phyloP scores from a whole-genome alignment of 2,113 vertebrate species.

The Hiodon tergisus region DNA sequence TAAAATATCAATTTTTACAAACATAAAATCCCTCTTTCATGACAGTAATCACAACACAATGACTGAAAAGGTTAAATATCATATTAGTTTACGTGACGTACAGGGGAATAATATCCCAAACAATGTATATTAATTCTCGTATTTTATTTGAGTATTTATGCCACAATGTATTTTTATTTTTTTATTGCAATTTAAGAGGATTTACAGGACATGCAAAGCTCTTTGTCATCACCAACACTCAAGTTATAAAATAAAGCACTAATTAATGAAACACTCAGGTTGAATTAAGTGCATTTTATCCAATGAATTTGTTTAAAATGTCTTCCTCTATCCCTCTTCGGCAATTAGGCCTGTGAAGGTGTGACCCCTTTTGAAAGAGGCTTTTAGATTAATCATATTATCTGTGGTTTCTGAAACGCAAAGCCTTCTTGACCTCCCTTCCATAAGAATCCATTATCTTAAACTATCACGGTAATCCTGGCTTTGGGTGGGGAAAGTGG shows the following conservation, averaged over 20 bases:
- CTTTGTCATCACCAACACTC: conserved; percentile 48
- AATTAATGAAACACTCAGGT: conserved; percentile 47
- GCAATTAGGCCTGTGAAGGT: conserved; percentile 93
- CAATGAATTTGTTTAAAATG: conserved; percentile 54
- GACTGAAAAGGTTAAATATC: neutral
- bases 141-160: conserved; percentile 31
- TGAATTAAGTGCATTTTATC: conserved; percentile 43
- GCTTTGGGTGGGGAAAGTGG: conserved; percentile 76
- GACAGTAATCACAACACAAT: too few relatives aligned
- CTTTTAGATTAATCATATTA: conserved; percentile 99
- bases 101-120: neutral
- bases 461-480: conserved; percentile 97
- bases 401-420: conserved; percentile 97
- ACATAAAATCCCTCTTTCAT: neutral
- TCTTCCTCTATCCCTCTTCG: conserved; percentile 62
- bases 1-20: conserved; percentile 33
- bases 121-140: neutral
- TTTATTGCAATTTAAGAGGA: conserved; percentile 49
- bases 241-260: conserved; percentile 32
- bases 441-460: conserved; percentile 99
- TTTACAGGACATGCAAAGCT: conserved; percentile 52
- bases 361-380: conserved; percentile 84
- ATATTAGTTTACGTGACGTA: neutral
- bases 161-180: conserved; percentile 28
- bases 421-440: conserved; percentile 92